These are phyloP conservation scores for Lepisosteus osseus DNA, from an alignment of 2,113 vertebrate genomes.

Conservation along the genomic window DNA sequence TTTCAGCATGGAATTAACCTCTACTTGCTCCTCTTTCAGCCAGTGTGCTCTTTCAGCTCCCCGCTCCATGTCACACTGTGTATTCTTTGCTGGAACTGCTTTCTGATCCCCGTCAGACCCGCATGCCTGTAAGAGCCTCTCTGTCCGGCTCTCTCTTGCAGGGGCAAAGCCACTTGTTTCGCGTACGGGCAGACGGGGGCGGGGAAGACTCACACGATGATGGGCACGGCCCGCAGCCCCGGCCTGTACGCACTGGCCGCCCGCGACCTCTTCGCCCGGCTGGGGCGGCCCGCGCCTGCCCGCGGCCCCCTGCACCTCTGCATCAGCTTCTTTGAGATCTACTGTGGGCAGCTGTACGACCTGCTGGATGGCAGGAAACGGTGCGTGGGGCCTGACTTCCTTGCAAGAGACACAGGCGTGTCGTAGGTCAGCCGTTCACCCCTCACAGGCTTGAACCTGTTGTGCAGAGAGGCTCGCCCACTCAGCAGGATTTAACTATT, in stretches of 20 bases:
- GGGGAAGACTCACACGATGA: constrained; percentile 92
- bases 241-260: constrained; percentile 83
- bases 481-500: no score
- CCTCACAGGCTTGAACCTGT: no score
- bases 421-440: no score
- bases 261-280: constrained; percentile 78
- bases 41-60: no score
- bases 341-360: constrained; percentile 90
- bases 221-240: constrained; percentile 71
- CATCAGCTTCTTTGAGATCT: constrained; percentile 93
- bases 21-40: no score
- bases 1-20: no score
- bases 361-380: constrained; percentile 82
- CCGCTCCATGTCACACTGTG: no score
- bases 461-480: no score
- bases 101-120: no score
- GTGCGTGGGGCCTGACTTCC: constrained; percentile 43
- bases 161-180: constrained; percentile 87
- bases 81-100: no score
- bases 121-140: constrained; percentile 18
- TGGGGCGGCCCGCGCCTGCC: constrained; percentile 43
- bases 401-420: no score
- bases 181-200: constrained; percentile 90
- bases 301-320: constrained; percentile 61
- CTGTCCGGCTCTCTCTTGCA: constrained; percentile 35